Evolutionary conservation across 2,888 invertebrate genomes (phyloP).

Genomic region (Lasioglossum lativentre): DNA sequence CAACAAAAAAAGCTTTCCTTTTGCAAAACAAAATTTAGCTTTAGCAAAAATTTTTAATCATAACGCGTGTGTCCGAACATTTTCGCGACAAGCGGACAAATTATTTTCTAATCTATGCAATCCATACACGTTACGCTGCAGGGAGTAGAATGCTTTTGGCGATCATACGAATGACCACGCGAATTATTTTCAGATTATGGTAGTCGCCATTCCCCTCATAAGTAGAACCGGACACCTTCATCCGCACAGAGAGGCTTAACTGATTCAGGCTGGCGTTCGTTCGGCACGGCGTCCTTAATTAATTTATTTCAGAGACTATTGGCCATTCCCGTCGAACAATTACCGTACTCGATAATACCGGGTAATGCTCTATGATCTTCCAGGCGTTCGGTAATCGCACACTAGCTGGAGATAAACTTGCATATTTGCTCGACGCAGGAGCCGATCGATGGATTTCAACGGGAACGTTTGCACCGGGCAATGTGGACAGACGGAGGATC

Average conservation of each 20-base stretch:
- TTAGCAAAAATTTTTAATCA: too few relatives aligned
- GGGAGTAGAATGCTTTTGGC: background rate
- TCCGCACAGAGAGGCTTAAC: background rate
- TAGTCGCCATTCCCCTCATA: background rate
- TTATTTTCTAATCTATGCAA: background rate
- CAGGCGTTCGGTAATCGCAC: conserved; percentile 54
- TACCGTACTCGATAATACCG: conserved; percentile 19
- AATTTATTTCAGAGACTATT: conserved; percentile 40
- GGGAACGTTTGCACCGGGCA: conserved; percentile 29
- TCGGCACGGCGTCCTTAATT: conserved; percentile 13
- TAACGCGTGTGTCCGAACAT: background rate
- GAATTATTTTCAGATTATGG: conserved; percentile 30
- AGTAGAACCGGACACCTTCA: background rate
- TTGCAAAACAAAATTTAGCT: background rate
- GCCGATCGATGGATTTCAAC: conserved; percentile 41
- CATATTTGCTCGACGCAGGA: conserved; percentile 22
- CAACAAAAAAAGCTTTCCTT: too few relatives aligned
- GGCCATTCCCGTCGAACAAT: conserved; percentile 26
- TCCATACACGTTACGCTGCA: background rate
- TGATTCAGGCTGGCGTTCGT: background rate
- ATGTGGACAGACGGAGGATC: conserved; percentile 9
- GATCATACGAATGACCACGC: background rate
- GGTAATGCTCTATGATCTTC: conserved; percentile 55
- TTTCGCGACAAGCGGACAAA: background rate
- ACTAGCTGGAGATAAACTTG: conserved; percentile 45